These are phyloP conservation scores for Drosophila aff. DNA, from an alignment of 1,140 invertebrate species.

Conservation along the genomic window DNA sequence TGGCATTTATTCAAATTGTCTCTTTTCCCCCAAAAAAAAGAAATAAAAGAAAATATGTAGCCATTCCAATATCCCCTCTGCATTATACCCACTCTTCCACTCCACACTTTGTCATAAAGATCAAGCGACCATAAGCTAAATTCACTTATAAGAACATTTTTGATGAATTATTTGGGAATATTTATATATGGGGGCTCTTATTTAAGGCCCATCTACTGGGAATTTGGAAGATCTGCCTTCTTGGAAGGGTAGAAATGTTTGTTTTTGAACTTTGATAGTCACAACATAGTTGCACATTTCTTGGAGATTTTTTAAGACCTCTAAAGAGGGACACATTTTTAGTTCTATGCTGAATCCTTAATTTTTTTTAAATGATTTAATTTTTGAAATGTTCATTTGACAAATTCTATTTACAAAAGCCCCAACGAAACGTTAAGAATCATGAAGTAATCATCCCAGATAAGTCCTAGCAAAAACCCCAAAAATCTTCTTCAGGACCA, in stretches of 20 bases:
- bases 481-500: no score
- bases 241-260: not conserved
- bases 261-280: not conserved
- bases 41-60: constrained; percentile 5
- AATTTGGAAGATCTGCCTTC: constrained; percentile 2
- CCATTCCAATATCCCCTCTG: constrained; percentile 4
- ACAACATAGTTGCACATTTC: not conserved
- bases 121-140: constrained; percentile 31
- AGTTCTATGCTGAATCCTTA: not conserved
- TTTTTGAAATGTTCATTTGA: not conserved
- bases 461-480: not conserved
- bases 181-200: constrained; percentile 23
- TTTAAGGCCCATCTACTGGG: constrained; percentile 3
- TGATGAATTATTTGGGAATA: constrained; percentile 45
- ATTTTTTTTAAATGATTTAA: not conserved
- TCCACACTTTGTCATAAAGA: constrained; percentile 36
- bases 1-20: constrained; percentile 77
- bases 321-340: not conserved
- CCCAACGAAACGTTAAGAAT: not conserved
- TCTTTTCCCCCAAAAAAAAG: constrained; percentile 22
- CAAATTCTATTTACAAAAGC: not conserved
- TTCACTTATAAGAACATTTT: constrained; percentile 44
- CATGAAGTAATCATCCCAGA: not conserved
- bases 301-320: not conserved
- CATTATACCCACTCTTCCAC: constrained; percentile 25